These are phyloP conservation scores for Oenanthe melanoleuca DNA, from an alignment of 2,113 vertebrate species.

Conservation along the genomic window DNA sequence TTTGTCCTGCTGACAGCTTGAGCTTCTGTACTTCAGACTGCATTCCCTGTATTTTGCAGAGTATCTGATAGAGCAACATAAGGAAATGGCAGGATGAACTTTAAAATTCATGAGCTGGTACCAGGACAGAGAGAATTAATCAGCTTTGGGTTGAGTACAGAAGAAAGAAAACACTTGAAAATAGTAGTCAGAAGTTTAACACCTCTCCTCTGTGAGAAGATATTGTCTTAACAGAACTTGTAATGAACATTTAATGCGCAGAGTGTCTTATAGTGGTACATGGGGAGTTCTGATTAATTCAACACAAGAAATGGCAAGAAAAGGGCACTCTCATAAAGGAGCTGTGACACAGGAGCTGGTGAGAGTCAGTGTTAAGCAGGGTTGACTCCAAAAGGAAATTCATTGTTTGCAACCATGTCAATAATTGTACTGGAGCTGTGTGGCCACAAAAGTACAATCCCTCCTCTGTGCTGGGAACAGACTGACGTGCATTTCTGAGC, in stretches of 20 bases:
- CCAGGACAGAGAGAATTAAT: slow-evolving; percentile 62
- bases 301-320: slow-evolving; percentile 26
- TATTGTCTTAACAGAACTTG: slow-evolving; percentile 51
- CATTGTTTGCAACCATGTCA: neutral
- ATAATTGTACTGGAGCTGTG: neutral
- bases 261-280: slow-evolving; percentile 2
- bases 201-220: slow-evolving; percentile 46
- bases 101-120: slow-evolving; percentile 57
- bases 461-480: neutral
- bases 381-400: neutral
- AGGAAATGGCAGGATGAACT: slow-evolving; percentile 38
- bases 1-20: slow-evolving; percentile 43
- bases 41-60: slow-evolving; percentile 3
- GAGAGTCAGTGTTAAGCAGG: neutral
- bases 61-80: slow-evolving; percentile 7
- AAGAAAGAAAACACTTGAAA: slow-evolving; percentile 62
- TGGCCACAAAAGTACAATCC: neutral
- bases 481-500: accelerated
- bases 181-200: slow-evolving; percentile 57
- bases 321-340: slow-evolving; percentile 1
- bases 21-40: slow-evolving; percentile 33
- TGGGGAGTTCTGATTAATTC: slow-evolving; percentile 47
- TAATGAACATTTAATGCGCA: slow-evolving; percentile 66
- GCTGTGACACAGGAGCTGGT: neutral
- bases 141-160: slow-evolving; percentile 48